phyloP scores from a whole-genome alignment of 2,888 invertebrate genomes.

The Heliconius hortense region DNA sequence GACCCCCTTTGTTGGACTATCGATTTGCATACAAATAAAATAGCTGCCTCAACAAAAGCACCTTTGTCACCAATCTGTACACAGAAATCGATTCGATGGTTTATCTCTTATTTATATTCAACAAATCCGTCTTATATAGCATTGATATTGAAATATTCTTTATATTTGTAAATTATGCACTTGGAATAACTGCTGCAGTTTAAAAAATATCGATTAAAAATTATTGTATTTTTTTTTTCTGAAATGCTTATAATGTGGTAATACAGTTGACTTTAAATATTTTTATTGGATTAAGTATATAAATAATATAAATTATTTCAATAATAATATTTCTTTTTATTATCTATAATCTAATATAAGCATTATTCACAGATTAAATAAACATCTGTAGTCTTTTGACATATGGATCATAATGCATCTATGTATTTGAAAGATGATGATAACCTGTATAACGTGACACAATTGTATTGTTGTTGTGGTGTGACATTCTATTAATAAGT shows the following conservation, averaged over 20 bases:
- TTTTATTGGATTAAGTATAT: no score
- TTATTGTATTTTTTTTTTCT: no score
- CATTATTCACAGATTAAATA: conserved; percentile 18
- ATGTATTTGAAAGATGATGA: conserved; percentile 27
- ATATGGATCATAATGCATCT: conserved; percentile 7
- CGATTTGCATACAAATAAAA: conserved; percentile 79
- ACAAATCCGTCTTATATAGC: conserved; percentile 74
- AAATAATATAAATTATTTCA: no score
- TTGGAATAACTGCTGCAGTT: no score
- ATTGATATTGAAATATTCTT: conserved; percentile 73
- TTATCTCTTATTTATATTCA: conserved; percentile 79
- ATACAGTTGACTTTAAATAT: no score
- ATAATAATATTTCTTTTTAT: not conserved
- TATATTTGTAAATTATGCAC: not conserved
- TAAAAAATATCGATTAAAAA: no score
- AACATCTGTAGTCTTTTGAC: conserved; percentile 1
- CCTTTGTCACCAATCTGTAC: conserved; percentile 73
- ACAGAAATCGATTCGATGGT: conserved; percentile 69
- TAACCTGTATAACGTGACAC: conserved; percentile 48
- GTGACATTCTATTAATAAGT: conserved; percentile 62
- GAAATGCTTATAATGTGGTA: no score
- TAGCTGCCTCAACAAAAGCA: conserved; percentile 75
- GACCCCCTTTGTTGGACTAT: conserved; percentile 56
- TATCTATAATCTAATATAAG: conserved; percentile 11
- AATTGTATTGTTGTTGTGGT: conserved; percentile 52